phyloP scores from a whole-genome alignment of 1,140 invertebrate species.

The Tetragnatha versicolor region DNA sequence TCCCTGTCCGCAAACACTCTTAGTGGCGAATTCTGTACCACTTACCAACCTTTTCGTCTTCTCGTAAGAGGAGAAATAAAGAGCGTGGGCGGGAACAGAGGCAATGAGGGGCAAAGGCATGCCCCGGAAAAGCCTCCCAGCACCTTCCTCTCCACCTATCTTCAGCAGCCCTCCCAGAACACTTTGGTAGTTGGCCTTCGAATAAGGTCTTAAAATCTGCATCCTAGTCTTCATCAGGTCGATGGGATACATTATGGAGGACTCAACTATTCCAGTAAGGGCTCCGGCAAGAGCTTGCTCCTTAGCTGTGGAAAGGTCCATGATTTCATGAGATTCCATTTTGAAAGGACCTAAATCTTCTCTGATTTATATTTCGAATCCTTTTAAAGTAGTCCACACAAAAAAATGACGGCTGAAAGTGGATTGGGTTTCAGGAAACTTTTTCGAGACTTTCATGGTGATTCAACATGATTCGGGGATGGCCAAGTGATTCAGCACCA shows the following conservation, averaged over 20 bases:
- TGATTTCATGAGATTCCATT: constrained; percentile 22
- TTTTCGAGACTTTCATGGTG: no score
- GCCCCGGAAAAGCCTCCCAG: constrained; percentile 87
- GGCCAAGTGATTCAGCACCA: no score
- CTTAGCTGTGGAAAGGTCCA: background rate
- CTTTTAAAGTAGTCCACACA: no score
- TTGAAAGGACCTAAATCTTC: background rate
- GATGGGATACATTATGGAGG: constrained; percentile 97
- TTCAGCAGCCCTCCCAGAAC: constrained; percentile 79
- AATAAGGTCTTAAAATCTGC: constrained; percentile 85
- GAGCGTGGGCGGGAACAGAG: constrained; percentile 96
- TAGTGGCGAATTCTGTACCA: constrained; percentile 58
- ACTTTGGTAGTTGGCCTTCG: constrained; percentile 73
- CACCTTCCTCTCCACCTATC: constrained; percentile 90
- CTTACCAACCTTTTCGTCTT: constrained; percentile 81
- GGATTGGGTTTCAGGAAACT: no score
- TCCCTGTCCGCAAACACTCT: constrained; percentile 78
- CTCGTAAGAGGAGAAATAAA: constrained; percentile 98
- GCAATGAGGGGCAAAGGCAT: constrained; percentile 90
- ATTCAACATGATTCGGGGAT: no score
- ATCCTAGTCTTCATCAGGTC: constrained; percentile 99
- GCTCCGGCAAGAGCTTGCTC: constrained; percentile 94
- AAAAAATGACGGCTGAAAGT: no score
- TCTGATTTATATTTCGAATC: no score
- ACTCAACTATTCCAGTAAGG: constrained; percentile 95